Conservation (phyloP, 2,888 invertebrate genomes). For the Cryptophagus acutangulus region DNA sequence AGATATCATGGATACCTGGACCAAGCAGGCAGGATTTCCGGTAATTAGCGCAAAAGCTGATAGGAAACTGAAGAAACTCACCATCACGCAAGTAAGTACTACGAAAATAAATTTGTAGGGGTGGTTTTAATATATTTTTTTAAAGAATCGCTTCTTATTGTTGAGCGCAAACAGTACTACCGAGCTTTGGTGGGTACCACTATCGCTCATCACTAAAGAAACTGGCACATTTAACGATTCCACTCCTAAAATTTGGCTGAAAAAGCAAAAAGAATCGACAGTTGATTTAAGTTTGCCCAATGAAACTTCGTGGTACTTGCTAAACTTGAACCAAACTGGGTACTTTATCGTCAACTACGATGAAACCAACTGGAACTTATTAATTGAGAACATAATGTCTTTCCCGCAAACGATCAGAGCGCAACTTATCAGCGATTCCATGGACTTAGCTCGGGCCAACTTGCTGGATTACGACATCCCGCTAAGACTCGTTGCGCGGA, state of each 20-base stretch:
- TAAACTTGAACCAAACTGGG: slow-evolving; percentile 59
- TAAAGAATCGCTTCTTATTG: slow-evolving; percentile 41
- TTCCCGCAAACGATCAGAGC: slow-evolving; percentile 60
- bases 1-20: slow-evolving; percentile 65
- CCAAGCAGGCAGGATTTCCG: slow-evolving; percentile 63
- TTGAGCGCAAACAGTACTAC: slow-evolving; percentile 21
- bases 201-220: slow-evolving; percentile 47
- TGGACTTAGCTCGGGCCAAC: slow-evolving; percentile 56
- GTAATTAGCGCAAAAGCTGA: slow-evolving; percentile 54
- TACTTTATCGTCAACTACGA: slow-evolving; percentile 67
- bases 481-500: slow-evolving; percentile 50
- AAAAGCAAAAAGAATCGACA: slow-evolving; percentile 40
- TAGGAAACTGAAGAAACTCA: slow-evolving; percentile 41
- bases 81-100: slow-evolving; percentile 44
- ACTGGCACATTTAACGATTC: slow-evolving; percentile 42
- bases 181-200: slow-evolving; percentile 50
- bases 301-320: slow-evolving; percentile 54
- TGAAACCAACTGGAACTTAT: slow-evolving; percentile 54
- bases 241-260: slow-evolving; percentile 51
- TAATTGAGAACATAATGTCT: slow-evolving; percentile 51
- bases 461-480: slow-evolving; percentile 56
- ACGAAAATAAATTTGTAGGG: slow-evolving; percentile 6
- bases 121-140: slow-evolving; percentile 16
- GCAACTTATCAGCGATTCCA: slow-evolving; percentile 65
- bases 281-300: slow-evolving; percentile 6